Evolutionary conservation across 2,888 invertebrate genomes (phyloP), one percentile per base, ranked within the genome.

Genomic region (Dyspetes luteomarginatus): DNA sequence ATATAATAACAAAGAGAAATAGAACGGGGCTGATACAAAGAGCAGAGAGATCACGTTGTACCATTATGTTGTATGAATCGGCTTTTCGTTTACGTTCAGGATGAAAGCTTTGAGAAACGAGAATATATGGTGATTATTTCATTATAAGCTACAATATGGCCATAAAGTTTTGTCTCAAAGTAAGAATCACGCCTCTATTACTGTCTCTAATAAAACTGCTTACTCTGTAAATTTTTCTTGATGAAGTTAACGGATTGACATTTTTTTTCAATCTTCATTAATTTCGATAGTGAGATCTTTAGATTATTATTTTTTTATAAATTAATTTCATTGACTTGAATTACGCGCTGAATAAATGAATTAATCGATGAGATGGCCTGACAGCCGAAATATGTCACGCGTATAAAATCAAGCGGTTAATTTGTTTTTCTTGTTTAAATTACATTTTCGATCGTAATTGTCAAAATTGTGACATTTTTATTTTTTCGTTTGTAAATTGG

Each of bases 71-170:
- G 22, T 43, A 43, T 52, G 30, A 43, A 41, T 67, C 43, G 65
- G 68, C 60, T 73, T 73, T 26, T 68, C 67, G 62, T 73, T 73
- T 26, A 62, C 67, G 62, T 68, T 64, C 45, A 41, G 67, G 45
- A 9, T 22, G 62, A 26, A 62, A 12, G 36, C 12, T 36, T 36
- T 36, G 7, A 55, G 75, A 75, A 71, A 80, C 75, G 17, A 45
- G n/a, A n/a, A n/a, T n/a, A n/a, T n/a, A n/a, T n/a, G n/a, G n/a
- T n/a, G n/a, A n/a, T n/a, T n/a, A n/a, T n/a, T n/a, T n/a, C 55
- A 48, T 24, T 60, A 30, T 75, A 58, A 75, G 65, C 71, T 19
- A 58, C 26, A 80, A 71, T 60, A 72, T 43, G 17, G 60, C 15
- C 58, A 60, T 71, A 52, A 60, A 71, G 58, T 75, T 80, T 58